Base-by-base conservation (phyloP, 2,113 vertebrate genomes). In the Patagioenas fasciata region DNA sequence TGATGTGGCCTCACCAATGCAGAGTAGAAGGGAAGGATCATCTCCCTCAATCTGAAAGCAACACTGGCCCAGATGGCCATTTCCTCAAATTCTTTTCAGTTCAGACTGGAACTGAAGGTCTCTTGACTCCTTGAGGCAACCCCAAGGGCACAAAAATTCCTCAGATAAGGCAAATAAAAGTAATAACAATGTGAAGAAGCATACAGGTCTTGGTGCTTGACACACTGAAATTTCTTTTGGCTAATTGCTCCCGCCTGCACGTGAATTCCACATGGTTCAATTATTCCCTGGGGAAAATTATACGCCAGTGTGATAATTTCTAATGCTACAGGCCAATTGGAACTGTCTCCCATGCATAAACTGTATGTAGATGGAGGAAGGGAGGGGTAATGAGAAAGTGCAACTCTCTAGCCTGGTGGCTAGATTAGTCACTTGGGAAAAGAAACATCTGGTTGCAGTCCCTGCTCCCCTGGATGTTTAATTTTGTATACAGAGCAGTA, bases 341-440 rank as follows among this genome's bases (percentile, higher is more conserved):
- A 95, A 93, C 61, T 17, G 53, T 92, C 84, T 89, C 70, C 62
- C 6, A 2, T 79, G 80, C 78, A 95, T 78, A 94, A 95, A 93
- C 57, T 53, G 58, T 40, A 85, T 48, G 61, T 36, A 93, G 84
- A 96, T 81, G 48, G 61, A 89, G 77, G 70, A 93, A 89, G 61
- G 93, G 86, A 92, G 62, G 40, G 65, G 65, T 89, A 95, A 91
- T 69, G 86, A 92, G 86, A 95, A 95, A 95, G 86, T 38, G 31
- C 69, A 93, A 85, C 57, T 75, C 74, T 91, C 51, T 44, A 89
- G 80, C 31, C 83, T 93, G 56, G 84, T 91, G 80, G 89, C 73
- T 87, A 84, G 38, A 91, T 96, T 92, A 95, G 61, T 84, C 89
- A 74, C 84, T 85, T 92, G 94, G 93, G 96, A 97, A 95, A 95